Evolutionary conservation across 2,888 invertebrate species (phyloP), one percentile per base, ranked within the genome.

Genomic region (Spicauda simplicius): DNA sequence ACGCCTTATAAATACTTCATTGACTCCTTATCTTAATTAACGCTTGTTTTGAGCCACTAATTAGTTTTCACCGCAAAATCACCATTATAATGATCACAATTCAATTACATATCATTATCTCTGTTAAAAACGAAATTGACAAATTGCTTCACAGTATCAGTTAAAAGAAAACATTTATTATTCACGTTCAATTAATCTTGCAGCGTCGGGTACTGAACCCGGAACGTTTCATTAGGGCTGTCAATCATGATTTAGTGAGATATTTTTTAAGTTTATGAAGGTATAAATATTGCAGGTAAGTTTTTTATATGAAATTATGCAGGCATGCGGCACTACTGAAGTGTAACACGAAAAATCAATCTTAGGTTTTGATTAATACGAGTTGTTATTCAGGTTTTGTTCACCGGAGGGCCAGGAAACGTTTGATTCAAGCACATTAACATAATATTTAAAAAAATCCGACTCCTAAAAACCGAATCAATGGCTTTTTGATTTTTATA

Each of bases 61-160:
- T 41, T 41, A 41, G 10, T 41, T 41, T 41, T 41, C 41, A 11
- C 41, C 8, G 30, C 33, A 33, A 33, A 41, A 41, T 41, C 14
- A 41, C 12, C 8, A 48, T n/a, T 48, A n/a, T 14, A 3, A 3
- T 16, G n/a, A 6, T 48, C 2, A 16, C 48, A 60, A 66, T 55
- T 55, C 33, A 33, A 60, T 37, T 61, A 10, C 30, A 18, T 10
- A 12, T 14, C 37, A 11, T 54, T 56, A 61, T 41, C 61, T 50
- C 54, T 30, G 60, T 56, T 56, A 67, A 67, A 67, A 67, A 56
- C 41, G 50, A 56, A 66, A 61, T 61, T 67, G 61, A 67, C 66
- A 67, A 67, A 62, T 62, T 61, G 56, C 55, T 62, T 67, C 50
- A 61, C 57, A 57, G 19, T 62, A 67, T 62, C 55, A 60, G 56